Evolutionary conservation across 1,140 invertebrate species (phyloP).

Genomic region (Psix sp.): DNA sequence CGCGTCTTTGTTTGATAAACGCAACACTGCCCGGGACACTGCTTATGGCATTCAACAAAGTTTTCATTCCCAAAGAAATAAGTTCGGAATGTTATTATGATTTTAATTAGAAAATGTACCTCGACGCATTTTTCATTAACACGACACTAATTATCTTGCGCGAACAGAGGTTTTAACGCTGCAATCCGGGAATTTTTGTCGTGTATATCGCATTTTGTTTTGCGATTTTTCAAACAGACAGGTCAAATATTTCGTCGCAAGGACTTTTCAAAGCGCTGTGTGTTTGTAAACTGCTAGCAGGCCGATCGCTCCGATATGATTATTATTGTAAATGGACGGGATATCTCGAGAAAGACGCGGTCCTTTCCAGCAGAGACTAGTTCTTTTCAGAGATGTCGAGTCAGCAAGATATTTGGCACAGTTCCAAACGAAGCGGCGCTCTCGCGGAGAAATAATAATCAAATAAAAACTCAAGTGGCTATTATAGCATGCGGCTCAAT

Average conservation of each 20-base stretch:
- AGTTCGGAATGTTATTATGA: conserved; percentile 8
- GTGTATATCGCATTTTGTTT: not conserved
- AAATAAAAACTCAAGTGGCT: conserved; percentile 49
- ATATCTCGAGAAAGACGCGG: conserved; percentile 18
- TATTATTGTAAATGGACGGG: conserved; percentile 39
- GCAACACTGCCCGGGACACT: conserved; percentile 9
- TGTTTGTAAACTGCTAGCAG: not conserved
- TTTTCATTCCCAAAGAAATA: conserved; percentile 17
- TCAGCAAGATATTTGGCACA: conserved; percentile 52
- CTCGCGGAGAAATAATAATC: conserved; percentile 47
- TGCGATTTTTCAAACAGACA: too few species aligned
- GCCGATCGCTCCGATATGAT: conserved; percentile 4
- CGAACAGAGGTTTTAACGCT: conserved; percentile 1
- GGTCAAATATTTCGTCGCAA: not conserved
- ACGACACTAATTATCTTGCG: conserved; percentile 10
- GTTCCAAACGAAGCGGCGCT: conserved; percentile 39
- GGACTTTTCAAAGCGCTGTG: not conserved
- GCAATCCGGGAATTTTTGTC: not conserved
- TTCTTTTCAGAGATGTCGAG: conserved; percentile 44
- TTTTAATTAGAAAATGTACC: conserved; percentile 21
- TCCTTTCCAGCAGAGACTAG: conserved; percentile 18
- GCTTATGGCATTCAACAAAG: conserved; percentile 19
- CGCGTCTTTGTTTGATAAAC: conserved; percentile 34
- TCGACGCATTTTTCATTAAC: conserved; percentile 5
- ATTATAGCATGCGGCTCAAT: conserved; percentile 18